Conservation (phyloP, 1,140 invertebrate genomes). For the Platyscapa corneri region DNA sequence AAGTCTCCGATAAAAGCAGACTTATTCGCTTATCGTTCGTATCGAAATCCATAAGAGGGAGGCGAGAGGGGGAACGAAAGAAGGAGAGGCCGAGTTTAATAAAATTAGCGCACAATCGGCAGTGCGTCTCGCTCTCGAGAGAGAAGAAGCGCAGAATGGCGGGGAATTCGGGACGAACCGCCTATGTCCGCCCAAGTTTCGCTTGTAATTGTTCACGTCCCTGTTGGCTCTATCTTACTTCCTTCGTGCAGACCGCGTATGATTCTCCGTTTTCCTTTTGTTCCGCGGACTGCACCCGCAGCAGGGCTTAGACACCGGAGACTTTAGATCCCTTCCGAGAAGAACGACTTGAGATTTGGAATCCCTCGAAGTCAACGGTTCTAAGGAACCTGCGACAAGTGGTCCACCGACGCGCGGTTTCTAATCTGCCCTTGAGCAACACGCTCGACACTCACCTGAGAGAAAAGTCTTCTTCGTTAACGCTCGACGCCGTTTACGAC, state of each 20-base stretch:
- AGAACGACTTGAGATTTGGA: constrained; percentile 41
- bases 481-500: background rate
- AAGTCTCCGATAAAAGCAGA: no score
- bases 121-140: no score
- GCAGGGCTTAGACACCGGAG: background rate
- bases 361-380: constrained; percentile 49
- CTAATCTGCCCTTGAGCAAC: constrained; percentile 46
- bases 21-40: no score
- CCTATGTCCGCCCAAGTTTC: constrained; percentile 15
- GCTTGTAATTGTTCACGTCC: background rate
- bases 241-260: constrained; percentile 26
- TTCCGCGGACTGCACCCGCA: background rate
- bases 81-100: background rate
- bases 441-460: background rate
- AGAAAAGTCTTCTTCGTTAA: background rate
- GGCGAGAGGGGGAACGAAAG: background rate
- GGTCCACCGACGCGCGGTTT: constrained; percentile 22
- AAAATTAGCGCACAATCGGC: no score
- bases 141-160: no score
- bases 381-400: constrained; percentile 39
- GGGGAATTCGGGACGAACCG: background rate
- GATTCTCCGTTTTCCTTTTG: constrained; percentile 43
- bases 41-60: no score
- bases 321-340: constrained; percentile 51
- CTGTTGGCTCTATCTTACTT: background rate